These are phyloP conservation scores for Channa striata DNA, from an alignment of 2,797 vertebrate species.

Conservation along the genomic window DNA sequence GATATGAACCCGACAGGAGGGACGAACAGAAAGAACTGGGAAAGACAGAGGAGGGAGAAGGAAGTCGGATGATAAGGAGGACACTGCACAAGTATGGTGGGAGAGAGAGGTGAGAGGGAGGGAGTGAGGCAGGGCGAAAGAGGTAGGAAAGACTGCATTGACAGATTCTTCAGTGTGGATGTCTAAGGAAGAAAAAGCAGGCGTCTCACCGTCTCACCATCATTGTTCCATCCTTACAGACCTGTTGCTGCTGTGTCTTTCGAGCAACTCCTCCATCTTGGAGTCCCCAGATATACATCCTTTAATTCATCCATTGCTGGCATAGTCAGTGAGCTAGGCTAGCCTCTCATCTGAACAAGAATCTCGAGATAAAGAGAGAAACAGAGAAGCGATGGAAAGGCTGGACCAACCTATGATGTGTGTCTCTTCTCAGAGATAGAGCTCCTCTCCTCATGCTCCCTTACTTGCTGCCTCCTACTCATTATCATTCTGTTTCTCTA, in stretches of 20 bases:
- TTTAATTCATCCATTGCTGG: slow-evolving; percentile 58
- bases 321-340: slow-evolving; percentile 52
- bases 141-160: slow-evolving; percentile 68
- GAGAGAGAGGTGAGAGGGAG: slow-evolving; percentile 43
- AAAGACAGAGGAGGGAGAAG: slow-evolving; percentile 59
- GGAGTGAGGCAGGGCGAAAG: slow-evolving; percentile 51
- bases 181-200: slow-evolving; percentile 47
- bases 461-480: slow-evolving; percentile 79
- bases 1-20: slow-evolving; percentile 33
- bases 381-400: slow-evolving; percentile 23
- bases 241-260: slow-evolving; percentile 81
- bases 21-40: slow-evolving; percentile 40
- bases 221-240: slow-evolving; percentile 74
- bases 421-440: slow-evolving; percentile 64
- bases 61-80: slow-evolving; percentile 62
- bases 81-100: slow-evolving; percentile 71
- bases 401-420: slow-evolving; percentile 58
- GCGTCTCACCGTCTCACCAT: slow-evolving; percentile 81
- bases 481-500: slow-evolving; percentile 85
- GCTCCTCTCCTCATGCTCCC: slow-evolving; percentile 70
- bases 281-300: slow-evolving; percentile 48
- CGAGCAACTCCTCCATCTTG: slow-evolving; percentile 57
- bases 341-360: slow-evolving; percentile 51
- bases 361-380: slow-evolving; percentile 35
- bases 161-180: slow-evolving; percentile 51